These are phyloP conservation scores for Catharus minimus DNA, from an alignment of 2,113 vertebrate species.

Conservation along the genomic window DNA sequence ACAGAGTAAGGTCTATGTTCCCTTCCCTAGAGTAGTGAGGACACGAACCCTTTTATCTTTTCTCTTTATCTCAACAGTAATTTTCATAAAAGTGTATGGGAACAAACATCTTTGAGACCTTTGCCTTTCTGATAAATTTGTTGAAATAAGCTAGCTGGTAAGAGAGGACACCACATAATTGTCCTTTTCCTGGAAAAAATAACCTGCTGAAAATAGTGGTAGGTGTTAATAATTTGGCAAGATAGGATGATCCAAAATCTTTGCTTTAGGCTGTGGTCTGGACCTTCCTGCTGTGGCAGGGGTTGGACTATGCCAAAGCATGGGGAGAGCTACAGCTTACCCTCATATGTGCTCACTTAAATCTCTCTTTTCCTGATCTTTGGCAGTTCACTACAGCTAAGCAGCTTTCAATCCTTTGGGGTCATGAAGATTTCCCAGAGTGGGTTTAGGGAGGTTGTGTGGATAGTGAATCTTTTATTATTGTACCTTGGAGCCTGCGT, in stretches of 20 bases:
- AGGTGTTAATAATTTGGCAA: neutral
- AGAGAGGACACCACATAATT: neutral
- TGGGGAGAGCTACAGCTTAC: neutral
- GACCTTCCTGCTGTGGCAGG: neutral
- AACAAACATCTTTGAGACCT: neutral
- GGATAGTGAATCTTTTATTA: conserved; percentile 11
- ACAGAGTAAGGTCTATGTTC: neutral
- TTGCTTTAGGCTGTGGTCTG: neutral
- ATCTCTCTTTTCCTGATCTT: neutral
- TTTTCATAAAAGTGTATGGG: neutral
- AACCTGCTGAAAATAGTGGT: neutral
- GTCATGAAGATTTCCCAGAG: neutral
- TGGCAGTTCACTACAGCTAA: neutral
- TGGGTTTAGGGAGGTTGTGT: neutral
- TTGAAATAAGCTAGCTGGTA: neutral
- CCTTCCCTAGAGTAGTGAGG: neutral
- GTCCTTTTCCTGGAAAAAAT: neutral
- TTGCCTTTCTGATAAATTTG: neutral
- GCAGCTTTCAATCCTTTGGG: neutral
- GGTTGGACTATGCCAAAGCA: neutral
- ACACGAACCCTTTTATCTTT: neutral
- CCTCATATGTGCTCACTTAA: accelerated
- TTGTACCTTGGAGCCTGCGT: conserved; percentile 1
- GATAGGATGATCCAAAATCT: neutral
- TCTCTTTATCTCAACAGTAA: neutral